phyloP scores from a whole-genome alignment of 2,797 vertebrate species.

The Champsocephalus gunnari region DNA sequence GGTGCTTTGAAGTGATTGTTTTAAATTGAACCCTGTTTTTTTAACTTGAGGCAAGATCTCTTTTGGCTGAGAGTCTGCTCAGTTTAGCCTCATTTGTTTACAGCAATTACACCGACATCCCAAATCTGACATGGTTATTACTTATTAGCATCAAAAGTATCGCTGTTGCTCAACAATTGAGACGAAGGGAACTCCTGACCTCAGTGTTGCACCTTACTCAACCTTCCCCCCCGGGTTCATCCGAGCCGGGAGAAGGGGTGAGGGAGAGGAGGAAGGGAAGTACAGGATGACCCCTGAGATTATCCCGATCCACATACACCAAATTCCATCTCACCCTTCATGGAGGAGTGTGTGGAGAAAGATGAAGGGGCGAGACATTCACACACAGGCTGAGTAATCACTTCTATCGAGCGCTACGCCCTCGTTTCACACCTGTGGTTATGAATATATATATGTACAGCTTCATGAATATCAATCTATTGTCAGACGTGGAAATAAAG shows the following conservation, averaged over 20 bases:
- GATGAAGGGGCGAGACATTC: conserved; percentile 1
- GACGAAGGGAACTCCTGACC: conserved; percentile 18
- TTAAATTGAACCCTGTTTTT: background rate
- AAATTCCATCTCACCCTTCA: conserved; percentile 15
- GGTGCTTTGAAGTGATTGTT: background rate
- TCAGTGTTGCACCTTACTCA: background rate
- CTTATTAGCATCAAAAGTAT: conserved; percentile 19
- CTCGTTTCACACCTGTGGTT: background rate
- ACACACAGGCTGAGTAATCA: conserved; percentile 18
- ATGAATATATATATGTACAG: background rate
- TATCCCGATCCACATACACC: background rate
- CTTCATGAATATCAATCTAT: background rate
- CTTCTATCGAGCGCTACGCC: background rate
- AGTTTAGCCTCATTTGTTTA: conserved; percentile 12
- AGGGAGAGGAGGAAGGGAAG: background rate
- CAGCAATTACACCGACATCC: conserved; percentile 31
- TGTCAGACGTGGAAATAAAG: background rate
- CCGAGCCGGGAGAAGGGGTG: background rate
- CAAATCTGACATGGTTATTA: conserved; percentile 26
- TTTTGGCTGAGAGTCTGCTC: background rate
- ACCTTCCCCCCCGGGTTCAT: conserved; percentile 6
- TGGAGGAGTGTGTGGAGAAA: conserved; percentile 22
- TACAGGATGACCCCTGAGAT: background rate
- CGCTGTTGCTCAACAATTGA: background rate
- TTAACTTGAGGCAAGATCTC: background rate